Evolutionary conservation across 64 coral and sea anemone species (phyloP), one percentile per base, ranked within the genome.

Genomic region (Astreopora myriophthalma): DNA sequence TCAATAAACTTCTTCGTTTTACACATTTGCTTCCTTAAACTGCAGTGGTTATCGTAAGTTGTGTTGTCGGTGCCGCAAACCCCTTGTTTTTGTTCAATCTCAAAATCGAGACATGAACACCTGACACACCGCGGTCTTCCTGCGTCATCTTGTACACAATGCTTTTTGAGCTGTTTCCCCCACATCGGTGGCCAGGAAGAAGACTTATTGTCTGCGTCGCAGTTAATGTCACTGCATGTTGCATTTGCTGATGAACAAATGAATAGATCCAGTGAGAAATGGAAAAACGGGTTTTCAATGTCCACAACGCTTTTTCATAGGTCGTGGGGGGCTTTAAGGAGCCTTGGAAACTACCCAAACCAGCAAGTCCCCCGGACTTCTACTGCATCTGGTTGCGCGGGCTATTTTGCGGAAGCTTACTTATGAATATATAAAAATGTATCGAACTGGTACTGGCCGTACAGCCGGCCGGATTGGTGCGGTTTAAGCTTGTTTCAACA

Each of bases 21-120:
- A 19, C 93, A 95, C 24, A 85, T 86, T 13, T 90, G 24, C 38
- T 95, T n/a, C 23, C 76, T 84, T 80, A 95, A 58, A 29, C 23
- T 57, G 57, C 93, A 91, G 39, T 76, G 46, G 34, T 86, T 58
- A 33, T 32, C 6, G 31, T 91, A 95, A 2, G 88, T 91, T 5
- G 5, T 20, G 1, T 65, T 57, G 27, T 95, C 74, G 0, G 88
- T 72, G 10, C 93, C 93, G 17, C 93, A 95, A 0, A 95, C 0
- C 5, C 27, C 20, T 36, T 27, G 14, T 22, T 11, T 19, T 52
- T 11, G 10, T 3, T 23, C 5, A 1, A 6, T 1, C 8, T 30
- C 32, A 65, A 48, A 22, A 13, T 31, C 42, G 22, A 62, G 29
- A 13, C 26, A 78, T 31, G 80, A 87, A 17, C 76, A 34, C 2